These are phyloP conservation scores for Agriopis leucophaearia DNA, from an alignment of 2,888 invertebrate species.

Conservation along the genomic window DNA sequence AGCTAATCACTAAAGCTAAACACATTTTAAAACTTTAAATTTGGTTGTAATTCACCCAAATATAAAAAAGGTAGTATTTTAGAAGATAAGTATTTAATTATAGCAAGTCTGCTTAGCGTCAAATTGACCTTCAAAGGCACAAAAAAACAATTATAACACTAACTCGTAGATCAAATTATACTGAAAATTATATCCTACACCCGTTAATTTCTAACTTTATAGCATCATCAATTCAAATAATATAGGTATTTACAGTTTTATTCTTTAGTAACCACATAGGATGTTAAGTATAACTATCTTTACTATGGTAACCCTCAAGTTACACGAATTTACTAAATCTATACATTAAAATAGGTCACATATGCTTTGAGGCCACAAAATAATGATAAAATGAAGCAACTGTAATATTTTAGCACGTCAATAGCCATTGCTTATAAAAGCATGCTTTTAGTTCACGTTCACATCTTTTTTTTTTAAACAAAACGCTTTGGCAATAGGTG, in stretches of 20 bases:
- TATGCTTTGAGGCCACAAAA: neutral
- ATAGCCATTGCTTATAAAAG: neutral
- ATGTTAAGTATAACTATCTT: no score
- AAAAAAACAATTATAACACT: slow-evolving; percentile 30
- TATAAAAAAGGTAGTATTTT: neutral
- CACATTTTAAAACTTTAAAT: neutral
- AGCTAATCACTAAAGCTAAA: slow-evolving; percentile 1
- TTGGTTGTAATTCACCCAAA: neutral
- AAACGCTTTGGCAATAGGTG: no score
- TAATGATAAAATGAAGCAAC: neutral
- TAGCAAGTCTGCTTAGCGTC: slow-evolving; percentile 38
- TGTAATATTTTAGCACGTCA: neutral
- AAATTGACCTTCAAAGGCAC: slow-evolving; percentile 58
- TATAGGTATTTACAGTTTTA: neutral
- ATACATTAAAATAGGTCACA: neutral
- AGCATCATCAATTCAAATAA: no score
- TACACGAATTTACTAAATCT: neutral
- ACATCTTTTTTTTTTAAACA: no score
- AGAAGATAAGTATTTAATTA: neutral
- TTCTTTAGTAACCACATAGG: neutral
- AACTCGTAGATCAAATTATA: neutral
- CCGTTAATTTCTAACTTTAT: neutral
- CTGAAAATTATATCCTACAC: neutral
- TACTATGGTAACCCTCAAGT: neutral
- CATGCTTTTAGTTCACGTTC: no score